phyloP scores from a whole-genome alignment of 1,140 invertebrate genomes.

The Conopomorpha cramerella region DNA sequence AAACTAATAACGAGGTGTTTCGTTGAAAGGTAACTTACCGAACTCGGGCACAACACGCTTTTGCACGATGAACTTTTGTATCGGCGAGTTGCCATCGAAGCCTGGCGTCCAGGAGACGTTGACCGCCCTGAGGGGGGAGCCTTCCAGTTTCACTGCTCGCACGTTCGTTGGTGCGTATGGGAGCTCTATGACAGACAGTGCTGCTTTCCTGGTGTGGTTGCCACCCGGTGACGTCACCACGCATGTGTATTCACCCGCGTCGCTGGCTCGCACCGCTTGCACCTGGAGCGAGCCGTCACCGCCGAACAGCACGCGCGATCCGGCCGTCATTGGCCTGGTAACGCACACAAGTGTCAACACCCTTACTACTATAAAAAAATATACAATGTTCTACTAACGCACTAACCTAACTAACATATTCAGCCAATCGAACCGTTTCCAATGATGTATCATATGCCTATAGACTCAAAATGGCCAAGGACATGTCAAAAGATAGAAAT shows the following conservation, averaged over 20 bases:
- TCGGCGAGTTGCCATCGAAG: slow-evolving; percentile 96
- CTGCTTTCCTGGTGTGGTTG: slow-evolving; percentile 85
- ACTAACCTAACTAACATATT: too few species aligned
- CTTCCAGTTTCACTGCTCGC: slow-evolving; percentile 70
- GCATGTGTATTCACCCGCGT: slow-evolving; percentile 83
- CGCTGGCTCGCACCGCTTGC: slow-evolving; percentile 77
- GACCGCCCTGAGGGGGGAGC: slow-evolving; percentile 69
- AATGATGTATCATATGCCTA: too few species aligned
- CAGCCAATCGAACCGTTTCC: too few species aligned
- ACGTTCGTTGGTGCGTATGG: slow-evolving; percentile 91
- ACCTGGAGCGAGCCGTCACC: slow-evolving; percentile 81
- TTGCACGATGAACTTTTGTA: slow-evolving; percentile 92
- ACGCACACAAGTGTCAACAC: too few species aligned
- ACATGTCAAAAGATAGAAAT: too few species aligned
- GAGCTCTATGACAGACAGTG: slow-evolving; percentile 88
- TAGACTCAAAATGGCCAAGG: too few species aligned
- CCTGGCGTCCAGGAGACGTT: slow-evolving; percentile 93
- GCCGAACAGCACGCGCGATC: slow-evolving; percentile 72
- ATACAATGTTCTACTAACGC: too few species aligned
- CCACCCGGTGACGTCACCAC: slow-evolving; percentile 86
- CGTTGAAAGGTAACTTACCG: slow-evolving; percentile 57
- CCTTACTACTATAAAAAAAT: too few species aligned
- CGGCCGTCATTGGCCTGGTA: slow-evolving; percentile 69
- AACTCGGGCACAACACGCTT: slow-evolving; percentile 84
- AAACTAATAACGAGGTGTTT: too few species aligned